Evolutionary conservation across 2,888 invertebrate species (phyloP).

Genomic region (Orthosia incerta): DNA sequence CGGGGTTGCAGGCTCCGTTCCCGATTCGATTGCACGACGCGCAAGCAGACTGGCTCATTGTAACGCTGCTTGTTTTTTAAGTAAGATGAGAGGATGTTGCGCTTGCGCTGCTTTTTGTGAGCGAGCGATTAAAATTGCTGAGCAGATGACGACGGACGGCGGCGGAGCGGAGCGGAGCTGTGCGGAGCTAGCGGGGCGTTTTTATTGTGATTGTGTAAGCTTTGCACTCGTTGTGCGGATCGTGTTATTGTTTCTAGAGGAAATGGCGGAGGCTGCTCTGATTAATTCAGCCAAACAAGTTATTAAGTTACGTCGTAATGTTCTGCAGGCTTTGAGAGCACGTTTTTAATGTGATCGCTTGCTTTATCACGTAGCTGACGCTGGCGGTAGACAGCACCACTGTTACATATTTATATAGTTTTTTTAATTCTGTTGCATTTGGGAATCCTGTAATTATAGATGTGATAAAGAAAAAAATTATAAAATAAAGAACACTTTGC

Average conservation of each 20-base stretch:
- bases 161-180: background rate
- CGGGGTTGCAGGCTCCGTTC: constrained; percentile 68
- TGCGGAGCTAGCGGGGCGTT: constrained; percentile 13
- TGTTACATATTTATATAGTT: too few species aligned
- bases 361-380: background rate
- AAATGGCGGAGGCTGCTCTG: constrained; percentile 47
- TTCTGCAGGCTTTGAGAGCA: constrained; percentile 4
- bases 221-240: constrained; percentile 36
- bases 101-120: constrained; percentile 56
- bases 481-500: background rate
- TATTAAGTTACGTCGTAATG: constrained; percentile 43
- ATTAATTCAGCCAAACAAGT: constrained; percentile 51
- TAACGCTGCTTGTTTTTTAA: constrained; percentile 64
- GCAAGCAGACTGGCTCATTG: constrained; percentile 61
- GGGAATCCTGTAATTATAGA: too few species aligned
- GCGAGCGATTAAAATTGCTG: constrained; percentile 63
- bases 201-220: constrained; percentile 56
- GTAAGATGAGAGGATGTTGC: constrained; percentile 69
- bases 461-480: too few species aligned
- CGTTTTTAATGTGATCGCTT: constrained; percentile 9
- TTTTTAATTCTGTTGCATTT: too few species aligned
- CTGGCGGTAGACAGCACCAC: background rate
- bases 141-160: constrained; percentile 42
- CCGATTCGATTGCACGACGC: constrained; percentile 68
- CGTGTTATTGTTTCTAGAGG: constrained; percentile 59